A percentile compares a stretch with the other conserved stretches of the same genome.
phyloP scores from a whole-genome alignment of 1,140 invertebrate species.

The Cheumatopsyche charites region DNA sequence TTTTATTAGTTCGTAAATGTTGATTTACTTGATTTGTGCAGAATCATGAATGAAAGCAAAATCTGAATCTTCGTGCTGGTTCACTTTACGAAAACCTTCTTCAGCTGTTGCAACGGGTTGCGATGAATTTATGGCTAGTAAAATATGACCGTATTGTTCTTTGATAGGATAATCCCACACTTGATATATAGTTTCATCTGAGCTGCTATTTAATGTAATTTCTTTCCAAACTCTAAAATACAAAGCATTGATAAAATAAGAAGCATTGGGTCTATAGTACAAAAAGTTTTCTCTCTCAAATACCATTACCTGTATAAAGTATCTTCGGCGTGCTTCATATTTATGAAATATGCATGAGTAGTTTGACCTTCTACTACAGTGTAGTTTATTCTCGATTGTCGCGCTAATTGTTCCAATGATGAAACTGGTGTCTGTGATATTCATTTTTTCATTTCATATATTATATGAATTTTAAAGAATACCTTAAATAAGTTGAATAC shows the following conservation, averaged over 20 bases:
- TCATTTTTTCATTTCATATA: too few species aligned
- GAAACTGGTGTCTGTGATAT: conserved; percentile 75
- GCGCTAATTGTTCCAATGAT: conserved; percentile 83
- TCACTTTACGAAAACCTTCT: conserved; percentile 79
- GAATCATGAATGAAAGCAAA: conserved; percentile 91
- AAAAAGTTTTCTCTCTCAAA: too few species aligned
- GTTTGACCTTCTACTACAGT: conserved; percentile 83
- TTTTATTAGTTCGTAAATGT: too few species aligned
- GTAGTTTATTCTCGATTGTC: conserved; percentile 90
- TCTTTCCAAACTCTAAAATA: conserved; percentile 83
- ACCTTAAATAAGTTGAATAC: too few species aligned
- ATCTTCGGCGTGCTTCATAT: conserved; percentile 90
- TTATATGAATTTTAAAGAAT: too few species aligned
- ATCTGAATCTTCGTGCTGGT: conserved; percentile 78
- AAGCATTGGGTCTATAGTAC: not conserved
- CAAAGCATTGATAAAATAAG: too few species aligned
- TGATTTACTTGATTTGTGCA: conserved; percentile 76
- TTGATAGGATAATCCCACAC: conserved; percentile 95
- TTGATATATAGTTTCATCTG: conserved; percentile 76
- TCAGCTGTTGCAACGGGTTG: conserved; percentile 69
- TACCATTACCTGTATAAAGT: conserved; percentile 78
- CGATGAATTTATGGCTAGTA: conserved; percentile 81
- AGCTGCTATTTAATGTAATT: conserved; percentile 79
- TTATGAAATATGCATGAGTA: conserved; percentile 85
- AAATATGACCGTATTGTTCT: conserved; percentile 87